Evolutionary conservation across 2,888 invertebrate species (phyloP).

Genomic region (Boloria euphrosyne): DNA sequence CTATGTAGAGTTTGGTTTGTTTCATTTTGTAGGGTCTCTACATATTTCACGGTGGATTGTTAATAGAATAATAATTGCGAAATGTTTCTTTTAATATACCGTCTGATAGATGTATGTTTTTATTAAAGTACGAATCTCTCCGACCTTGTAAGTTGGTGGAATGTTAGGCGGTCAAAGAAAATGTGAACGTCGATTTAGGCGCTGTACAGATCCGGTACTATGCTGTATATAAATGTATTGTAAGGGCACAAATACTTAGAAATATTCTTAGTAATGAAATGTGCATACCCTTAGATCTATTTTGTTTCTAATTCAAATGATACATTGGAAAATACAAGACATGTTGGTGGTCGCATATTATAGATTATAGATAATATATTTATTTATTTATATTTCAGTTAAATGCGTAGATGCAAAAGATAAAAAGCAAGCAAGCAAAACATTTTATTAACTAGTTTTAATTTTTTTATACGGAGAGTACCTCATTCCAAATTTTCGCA

Average conservation of each 20-base stretch:
- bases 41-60: constrained; percentile 41
- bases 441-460: too few relatives aligned
- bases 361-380: too few relatives aligned
- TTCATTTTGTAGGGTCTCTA: neutral
- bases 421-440: too few relatives aligned
- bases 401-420: neutral
- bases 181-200: constrained; percentile 48
- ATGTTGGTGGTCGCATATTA: neutral
- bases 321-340: neutral
- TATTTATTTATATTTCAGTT: neutral
- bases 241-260: constrained; percentile 21
- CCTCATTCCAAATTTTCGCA: too few relatives aligned
- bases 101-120: constrained; percentile 28
- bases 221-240: constrained; percentile 27
- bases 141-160: constrained; percentile 48
- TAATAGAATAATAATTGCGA: constrained; percentile 52
- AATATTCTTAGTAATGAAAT: neutral
- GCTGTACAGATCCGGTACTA: constrained; percentile 43
- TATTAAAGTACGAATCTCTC: constrained; percentile 44
- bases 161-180: constrained; percentile 44
- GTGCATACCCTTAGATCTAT: neutral
- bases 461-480: too few relatives aligned
- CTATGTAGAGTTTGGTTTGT: neutral
- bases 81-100: constrained; percentile 43
- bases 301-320: neutral